These are phyloP conservation scores for Catajapyx aquilonaris DNA, from an alignment of 1,140 invertebrate genomes.

Conservation along the genomic window DNA sequence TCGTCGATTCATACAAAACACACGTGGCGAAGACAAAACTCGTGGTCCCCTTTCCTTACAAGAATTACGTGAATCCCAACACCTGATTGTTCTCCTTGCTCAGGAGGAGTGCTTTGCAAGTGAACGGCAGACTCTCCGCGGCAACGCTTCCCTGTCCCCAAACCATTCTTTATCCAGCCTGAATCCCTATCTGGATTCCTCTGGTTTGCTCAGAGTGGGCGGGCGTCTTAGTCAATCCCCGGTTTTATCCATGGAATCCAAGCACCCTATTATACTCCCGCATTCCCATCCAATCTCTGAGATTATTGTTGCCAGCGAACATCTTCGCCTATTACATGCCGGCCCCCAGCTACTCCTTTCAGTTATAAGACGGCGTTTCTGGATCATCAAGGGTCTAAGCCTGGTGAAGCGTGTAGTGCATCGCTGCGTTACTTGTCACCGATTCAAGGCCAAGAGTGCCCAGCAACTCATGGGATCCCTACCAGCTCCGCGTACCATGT, in stretches of 20 bases:
- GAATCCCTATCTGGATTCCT: too few relatives aligned
- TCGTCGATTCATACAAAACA: conserved; percentile 4
- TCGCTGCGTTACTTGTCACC: conserved; percentile 5
- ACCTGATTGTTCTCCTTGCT: neutral
- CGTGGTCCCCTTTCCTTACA: neutral
- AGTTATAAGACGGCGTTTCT: neutral
- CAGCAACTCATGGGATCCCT: conserved; percentile 7
- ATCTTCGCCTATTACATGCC: conserved; percentile 4
- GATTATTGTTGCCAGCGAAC: neutral
- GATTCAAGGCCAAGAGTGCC: neutral
- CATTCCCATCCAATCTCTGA: neutral
- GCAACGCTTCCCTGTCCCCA: neutral
- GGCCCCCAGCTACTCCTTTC: neutral
- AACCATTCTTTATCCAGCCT: neutral
- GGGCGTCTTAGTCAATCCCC: too few relatives aligned
- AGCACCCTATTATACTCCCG: too few relatives aligned
- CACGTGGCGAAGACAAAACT: neutral
- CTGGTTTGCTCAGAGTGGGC: too few relatives aligned
- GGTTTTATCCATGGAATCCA: too few relatives aligned
- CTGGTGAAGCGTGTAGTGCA: conserved; percentile 1
- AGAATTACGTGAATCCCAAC: neutral
- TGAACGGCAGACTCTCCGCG: neutral
- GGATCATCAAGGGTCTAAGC: conserved; percentile 4
- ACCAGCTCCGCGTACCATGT: neutral
- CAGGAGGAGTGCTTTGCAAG: neutral